phyloP scores from a whole-genome alignment of 2,113 vertebrate genomes.

The Pan paniscus region DNA sequence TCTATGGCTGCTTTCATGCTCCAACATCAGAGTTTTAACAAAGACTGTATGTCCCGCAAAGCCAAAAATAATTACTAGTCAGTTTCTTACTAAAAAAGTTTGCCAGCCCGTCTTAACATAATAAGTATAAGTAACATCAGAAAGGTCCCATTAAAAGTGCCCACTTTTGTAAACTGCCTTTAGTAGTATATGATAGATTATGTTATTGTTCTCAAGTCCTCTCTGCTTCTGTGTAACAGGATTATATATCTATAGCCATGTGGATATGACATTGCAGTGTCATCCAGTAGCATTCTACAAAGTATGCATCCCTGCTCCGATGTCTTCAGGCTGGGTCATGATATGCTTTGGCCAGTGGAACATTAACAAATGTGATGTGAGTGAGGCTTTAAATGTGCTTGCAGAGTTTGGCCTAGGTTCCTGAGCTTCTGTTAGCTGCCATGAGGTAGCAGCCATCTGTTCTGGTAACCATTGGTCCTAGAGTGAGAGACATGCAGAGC shows the following conservation, averaged over 20 bases:
- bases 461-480: not conserved
- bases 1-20: not conserved
- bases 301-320: not conserved
- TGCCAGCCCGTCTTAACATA: not conserved
- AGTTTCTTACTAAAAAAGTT: not conserved
- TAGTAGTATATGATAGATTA: not conserved
- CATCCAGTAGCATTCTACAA: not conserved
- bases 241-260: not conserved
- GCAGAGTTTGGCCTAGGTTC: not conserved
- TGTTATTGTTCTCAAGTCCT: not conserved
- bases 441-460: not conserved
- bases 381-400: not conserved
- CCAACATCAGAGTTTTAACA: not conserved
- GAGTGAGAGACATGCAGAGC: not conserved
- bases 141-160: not conserved
- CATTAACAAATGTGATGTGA: slow-evolving; percentile 13
- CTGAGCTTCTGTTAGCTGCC: not conserved
- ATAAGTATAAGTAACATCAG: not conserved
- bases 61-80: not conserved
- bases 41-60: not conserved
- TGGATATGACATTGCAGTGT: not conserved
- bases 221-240: not conserved
- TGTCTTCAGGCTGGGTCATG: not conserved
- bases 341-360: not conserved
- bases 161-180: not conserved